These are phyloP conservation scores for Cheirogaleus medius DNA, from an alignment of 2,113 vertebrate genomes.

Conservation along the genomic window DNA sequence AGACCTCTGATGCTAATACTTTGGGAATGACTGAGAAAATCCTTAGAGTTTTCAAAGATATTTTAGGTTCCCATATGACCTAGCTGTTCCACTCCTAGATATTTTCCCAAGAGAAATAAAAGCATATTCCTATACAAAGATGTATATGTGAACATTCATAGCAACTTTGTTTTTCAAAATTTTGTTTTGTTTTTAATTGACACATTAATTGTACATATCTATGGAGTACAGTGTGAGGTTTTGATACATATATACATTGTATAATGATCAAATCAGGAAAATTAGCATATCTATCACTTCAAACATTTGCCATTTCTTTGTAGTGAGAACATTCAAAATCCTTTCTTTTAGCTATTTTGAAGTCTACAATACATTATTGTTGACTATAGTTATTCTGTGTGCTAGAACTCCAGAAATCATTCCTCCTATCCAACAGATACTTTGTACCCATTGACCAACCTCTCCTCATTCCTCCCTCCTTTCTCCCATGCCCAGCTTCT, in stretches of 20 bases:
- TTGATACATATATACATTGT: background rate
- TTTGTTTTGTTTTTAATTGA: background rate
- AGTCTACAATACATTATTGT: background rate
- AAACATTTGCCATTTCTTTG: background rate
- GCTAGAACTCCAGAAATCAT: background rate
- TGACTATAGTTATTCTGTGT: background rate
- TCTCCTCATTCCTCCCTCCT: background rate
- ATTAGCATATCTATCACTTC: background rate
- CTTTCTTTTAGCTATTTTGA: background rate
- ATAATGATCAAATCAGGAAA: background rate
- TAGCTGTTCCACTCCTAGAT: background rate
- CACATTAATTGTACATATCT: background rate
- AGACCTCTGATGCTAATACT: background rate
- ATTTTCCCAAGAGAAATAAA: background rate
- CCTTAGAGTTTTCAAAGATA: constrained; percentile 1
- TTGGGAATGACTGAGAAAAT: constrained; percentile 15
- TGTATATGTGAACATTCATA: background rate
- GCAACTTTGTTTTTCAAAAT: background rate
- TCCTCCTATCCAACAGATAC: background rate
- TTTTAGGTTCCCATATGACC: background rate
- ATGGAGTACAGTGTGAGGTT: background rate
- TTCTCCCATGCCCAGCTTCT: background rate
- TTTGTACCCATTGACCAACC: background rate
- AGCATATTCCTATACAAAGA: background rate
- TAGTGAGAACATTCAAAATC: background rate